Conservation (phyloP, 2,888 invertebrate species). For the Drosophila picticornis region DNA sequence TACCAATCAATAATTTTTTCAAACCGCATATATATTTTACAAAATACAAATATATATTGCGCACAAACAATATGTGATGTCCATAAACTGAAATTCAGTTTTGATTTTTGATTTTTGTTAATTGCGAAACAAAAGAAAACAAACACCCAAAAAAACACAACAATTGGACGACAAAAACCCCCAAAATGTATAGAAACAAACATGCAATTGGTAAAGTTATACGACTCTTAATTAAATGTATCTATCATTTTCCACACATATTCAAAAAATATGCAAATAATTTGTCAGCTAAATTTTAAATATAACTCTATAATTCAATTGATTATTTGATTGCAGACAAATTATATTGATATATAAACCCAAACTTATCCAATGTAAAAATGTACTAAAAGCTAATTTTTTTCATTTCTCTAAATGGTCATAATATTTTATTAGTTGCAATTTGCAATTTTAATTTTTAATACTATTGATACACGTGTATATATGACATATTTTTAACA, state of each 20-base stretch:
- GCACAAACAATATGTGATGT: slow-evolving; percentile 26
- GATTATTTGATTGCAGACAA: slow-evolving; percentile 12
- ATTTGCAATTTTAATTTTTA: slow-evolving; percentile 13
- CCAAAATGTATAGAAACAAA: slow-evolving; percentile 34
- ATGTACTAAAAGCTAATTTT: slow-evolving; percentile 6
- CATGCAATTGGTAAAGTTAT: slow-evolving; percentile 73
- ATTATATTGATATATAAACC: slow-evolving; percentile 16
- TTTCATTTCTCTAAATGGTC: slow-evolving; percentile 22
- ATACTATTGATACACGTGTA: slow-evolving; percentile 20
- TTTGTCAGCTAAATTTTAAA: slow-evolving; percentile 26
- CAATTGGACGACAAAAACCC: slow-evolving; percentile 50
- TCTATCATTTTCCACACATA: slow-evolving; percentile 20
- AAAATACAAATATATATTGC: slow-evolving; percentile 35
- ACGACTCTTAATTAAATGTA: slow-evolving; percentile 35
- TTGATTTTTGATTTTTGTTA: slow-evolving; percentile 54
- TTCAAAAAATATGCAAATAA: slow-evolving; percentile 19
- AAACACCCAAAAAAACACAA: slow-evolving; percentile 43
- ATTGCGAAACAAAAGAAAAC: slow-evolving; percentile 48
- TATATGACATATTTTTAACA: slow-evolving; percentile 11
- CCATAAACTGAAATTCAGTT: slow-evolving; percentile 27
- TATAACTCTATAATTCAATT: not conserved
- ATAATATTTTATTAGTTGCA: slow-evolving; percentile 20
- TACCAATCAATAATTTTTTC: slow-evolving; percentile 45
- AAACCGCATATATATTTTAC: slow-evolving; percentile 24
- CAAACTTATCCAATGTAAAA: slow-evolving; percentile 6